These are phyloP conservation scores for Conops quadrifasciatus DNA, from an alignment of 2,888 invertebrate genomes.

Conservation along the genomic window DNA sequence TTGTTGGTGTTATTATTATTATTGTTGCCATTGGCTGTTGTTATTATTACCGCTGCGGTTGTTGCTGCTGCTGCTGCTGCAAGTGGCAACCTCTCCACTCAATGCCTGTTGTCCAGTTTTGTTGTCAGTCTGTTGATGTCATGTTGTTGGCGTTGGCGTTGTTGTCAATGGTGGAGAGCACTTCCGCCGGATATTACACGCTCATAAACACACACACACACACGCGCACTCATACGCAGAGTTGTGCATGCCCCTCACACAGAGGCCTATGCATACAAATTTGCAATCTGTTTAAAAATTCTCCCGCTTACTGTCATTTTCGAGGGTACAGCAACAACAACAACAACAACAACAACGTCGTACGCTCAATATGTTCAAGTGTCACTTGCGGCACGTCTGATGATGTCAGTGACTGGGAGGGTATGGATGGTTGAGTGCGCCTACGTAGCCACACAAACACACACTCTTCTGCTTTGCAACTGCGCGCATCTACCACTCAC, in stretches of 20 bases:
- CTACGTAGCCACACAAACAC: neutral
- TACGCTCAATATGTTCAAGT: constrained; percentile 21
- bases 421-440: neutral
- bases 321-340: constrained; percentile 42
- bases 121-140: no score
- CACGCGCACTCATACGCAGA: constrained; percentile 5
- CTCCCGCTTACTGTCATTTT: constrained; percentile 28
- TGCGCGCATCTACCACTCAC: neutral
- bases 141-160: no score
- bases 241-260: neutral
- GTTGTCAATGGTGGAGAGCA: constrained; percentile 35
- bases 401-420: neutral
- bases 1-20: no score
- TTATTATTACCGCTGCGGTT: neutral
- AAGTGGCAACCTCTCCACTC: constrained; percentile 12
- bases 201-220: constrained; percentile 3
- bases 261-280: neutral
- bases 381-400: constrained; percentile 25
- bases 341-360: no score
- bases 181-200: constrained; percentile 37
- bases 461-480: neutral
- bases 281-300: constrained; percentile 13
- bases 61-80: neutral
- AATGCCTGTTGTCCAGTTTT: constrained; percentile 8
- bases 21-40: no score